phyloP scores from a whole-genome alignment of 2,797 vertebrate genomes.

The Onychomys arenicola region DNA sequence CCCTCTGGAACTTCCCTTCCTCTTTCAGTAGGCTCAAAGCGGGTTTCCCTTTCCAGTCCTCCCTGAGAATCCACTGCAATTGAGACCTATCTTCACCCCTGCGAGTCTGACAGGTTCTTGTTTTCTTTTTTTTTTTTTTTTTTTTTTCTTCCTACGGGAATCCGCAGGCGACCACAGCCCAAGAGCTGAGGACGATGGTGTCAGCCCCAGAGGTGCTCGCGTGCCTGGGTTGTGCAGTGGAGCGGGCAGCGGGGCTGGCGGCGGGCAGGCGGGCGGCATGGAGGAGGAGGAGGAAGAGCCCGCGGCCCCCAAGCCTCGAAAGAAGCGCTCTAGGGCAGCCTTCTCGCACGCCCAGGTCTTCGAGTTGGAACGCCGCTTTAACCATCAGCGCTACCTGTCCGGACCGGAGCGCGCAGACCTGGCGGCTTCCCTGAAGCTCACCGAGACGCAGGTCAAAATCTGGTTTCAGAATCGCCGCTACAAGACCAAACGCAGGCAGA shows the following conservation, averaged over 20 bases:
- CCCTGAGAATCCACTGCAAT: neutral
- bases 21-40: neutral
- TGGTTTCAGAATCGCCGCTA: constrained; percentile 99
- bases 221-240: constrained; percentile 80
- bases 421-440: constrained; percentile 98
- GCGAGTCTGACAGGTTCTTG: constrained; percentile 47
- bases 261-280: constrained; percentile 79
- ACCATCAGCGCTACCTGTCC: constrained; percentile 98
- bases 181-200: constrained; percentile 82
- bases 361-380: constrained; percentile 98
- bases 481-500: constrained; percentile 98
- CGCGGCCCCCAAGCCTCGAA: constrained; percentile 93
- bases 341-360: constrained; percentile 99
- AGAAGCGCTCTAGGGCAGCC: constrained; percentile 97
- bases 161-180: constrained; percentile 86
- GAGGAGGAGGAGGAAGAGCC: constrained; percentile 84
- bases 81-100: neutral
- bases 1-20: neutral
- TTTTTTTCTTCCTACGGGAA: constrained; percentile 56
- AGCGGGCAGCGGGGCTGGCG: constrained; percentile 17
- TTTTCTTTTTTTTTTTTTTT: neutral
- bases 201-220: constrained; percentile 52
- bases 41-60: neutral
- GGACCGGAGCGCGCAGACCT: constrained; percentile 98
- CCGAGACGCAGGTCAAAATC: constrained; percentile 99